These are phyloP conservation scores for Eupleurogrammus muticus DNA, from an alignment of 2,797 vertebrate species.

Conservation along the genomic window DNA sequence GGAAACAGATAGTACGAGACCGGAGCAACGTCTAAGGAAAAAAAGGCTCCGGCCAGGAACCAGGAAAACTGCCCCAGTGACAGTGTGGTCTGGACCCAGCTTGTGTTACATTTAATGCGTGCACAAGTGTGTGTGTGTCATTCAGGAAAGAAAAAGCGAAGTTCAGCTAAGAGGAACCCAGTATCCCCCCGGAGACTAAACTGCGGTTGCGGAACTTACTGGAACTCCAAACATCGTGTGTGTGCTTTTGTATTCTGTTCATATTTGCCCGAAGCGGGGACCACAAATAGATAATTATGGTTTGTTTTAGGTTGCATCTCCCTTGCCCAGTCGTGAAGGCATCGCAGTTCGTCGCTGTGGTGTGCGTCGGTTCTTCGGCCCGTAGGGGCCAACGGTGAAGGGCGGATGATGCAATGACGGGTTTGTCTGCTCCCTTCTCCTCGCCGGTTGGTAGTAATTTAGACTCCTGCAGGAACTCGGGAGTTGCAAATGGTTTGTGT, in stretches of 20 bases:
- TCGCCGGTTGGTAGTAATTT: slow-evolving; percentile 11
- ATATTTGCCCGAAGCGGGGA: slow-evolving; percentile 49
- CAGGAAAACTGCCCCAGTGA: slow-evolving; percentile 56
- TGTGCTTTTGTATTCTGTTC: slow-evolving; percentile 63
- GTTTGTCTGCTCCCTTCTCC: slow-evolving; percentile 13
- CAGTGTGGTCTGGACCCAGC: slow-evolving; percentile 60
- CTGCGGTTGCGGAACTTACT: slow-evolving; percentile 69
- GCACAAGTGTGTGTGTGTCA: slow-evolving; percentile 41
- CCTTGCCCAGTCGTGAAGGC: slow-evolving; percentile 56
- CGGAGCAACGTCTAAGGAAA: slow-evolving; percentile 64
- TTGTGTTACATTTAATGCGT: slow-evolving; percentile 41
- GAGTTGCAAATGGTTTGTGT: slow-evolving; percentile 6
- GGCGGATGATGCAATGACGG: slow-evolving; percentile 45
- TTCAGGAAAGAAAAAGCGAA: slow-evolving; percentile 62
- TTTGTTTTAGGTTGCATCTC: slow-evolving; percentile 63
- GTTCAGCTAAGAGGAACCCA: slow-evolving; percentile 50
- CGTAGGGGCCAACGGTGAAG: slow-evolving; percentile 12
- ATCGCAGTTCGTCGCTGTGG: slow-evolving; percentile 51
- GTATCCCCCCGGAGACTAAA: slow-evolving; percentile 57
- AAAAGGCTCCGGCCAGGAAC: slow-evolving; percentile 42
- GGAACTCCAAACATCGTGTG: slow-evolving; percentile 68
- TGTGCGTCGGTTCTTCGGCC: slow-evolving; percentile 25
- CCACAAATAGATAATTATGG: slow-evolving; percentile 68
- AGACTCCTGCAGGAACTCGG: slow-evolving; percentile 25
- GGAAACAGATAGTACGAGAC: slow-evolving; percentile 70